These are phyloP conservation scores for Orthonychiurus folsomi DNA, from an alignment of 2,888 invertebrate genomes.

Conservation along the genomic window DNA sequence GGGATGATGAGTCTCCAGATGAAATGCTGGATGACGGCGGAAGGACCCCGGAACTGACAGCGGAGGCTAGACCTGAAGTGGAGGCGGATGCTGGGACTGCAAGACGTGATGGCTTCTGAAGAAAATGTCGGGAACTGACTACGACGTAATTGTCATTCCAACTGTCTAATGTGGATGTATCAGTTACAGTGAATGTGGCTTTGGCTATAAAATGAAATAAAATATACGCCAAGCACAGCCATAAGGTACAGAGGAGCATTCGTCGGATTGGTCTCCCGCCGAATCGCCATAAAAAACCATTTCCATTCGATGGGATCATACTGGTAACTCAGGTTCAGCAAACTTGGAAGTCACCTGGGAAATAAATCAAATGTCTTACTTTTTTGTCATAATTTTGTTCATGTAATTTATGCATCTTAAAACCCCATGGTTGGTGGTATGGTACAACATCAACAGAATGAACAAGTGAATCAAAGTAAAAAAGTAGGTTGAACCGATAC, in stretches of 20 bases:
- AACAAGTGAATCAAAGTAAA: too few relatives aligned
- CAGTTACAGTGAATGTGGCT: slow-evolving; percentile 22
- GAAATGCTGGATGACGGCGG: background rate
- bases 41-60: background rate
- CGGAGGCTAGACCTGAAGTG: background rate
- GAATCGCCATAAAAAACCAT: slow-evolving; percentile 17
- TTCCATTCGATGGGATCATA: slow-evolving; percentile 16
- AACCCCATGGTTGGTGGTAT: too few relatives aligned
- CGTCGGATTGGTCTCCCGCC: slow-evolving; percentile 31
- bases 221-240: slow-evolving; percentile 39
- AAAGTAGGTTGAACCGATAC: too few relatives aligned
- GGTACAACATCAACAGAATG: too few relatives aligned
- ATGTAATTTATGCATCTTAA: too few relatives aligned
- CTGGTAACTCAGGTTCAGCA: background rate
- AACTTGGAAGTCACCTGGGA: background rate
- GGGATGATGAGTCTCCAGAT: background rate
- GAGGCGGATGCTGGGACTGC: slow-evolving; percentile 4
- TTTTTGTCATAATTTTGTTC: too few relatives aligned
- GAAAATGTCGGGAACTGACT: background rate
- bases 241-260: slow-evolving; percentile 29
- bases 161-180: slow-evolving; percentile 36
- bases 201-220: slow-evolving; percentile 36
- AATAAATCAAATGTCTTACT: background rate
- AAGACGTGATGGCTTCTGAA: background rate
- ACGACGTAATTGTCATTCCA: slow-evolving; percentile 21